A percentile compares a stretch with the other conserved stretches of the same genome.
These are phyloP conservation scores for Rhabdomys pumilio DNA, from an alignment of 2,797 vertebrate genomes.

Conservation along the genomic window DNA sequence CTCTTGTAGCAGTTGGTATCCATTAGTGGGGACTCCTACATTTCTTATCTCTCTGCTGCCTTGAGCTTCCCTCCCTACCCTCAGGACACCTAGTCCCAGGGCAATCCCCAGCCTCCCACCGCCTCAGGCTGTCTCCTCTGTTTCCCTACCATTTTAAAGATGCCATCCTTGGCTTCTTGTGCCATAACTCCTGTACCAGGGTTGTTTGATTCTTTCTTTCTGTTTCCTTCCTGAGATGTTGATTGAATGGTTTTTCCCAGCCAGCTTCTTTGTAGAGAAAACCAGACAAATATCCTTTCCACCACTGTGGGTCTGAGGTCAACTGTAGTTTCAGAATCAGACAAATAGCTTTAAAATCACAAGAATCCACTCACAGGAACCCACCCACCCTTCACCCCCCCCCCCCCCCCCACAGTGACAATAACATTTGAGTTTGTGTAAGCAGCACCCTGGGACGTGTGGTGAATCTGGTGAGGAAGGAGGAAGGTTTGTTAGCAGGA, in stretches of 20 bases:
- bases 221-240: neutral
- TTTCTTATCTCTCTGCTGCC: constrained; percentile 13
- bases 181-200: neutral
- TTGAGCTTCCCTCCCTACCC: too few relatives aligned
- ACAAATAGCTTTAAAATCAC: neutral
- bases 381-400: too few relatives aligned
- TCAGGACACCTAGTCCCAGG: neutral
- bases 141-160: neutral
- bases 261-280: constrained; percentile 2
- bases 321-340: neutral
- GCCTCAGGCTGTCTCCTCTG: too few relatives aligned
- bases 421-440: neutral
- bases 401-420: neutral
- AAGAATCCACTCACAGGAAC: neutral
- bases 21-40: neutral
- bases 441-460: too few relatives aligned
- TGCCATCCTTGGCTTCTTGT: neutral
- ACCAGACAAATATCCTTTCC: neutral
- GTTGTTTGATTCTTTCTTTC: neutral
- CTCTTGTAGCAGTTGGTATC: neutral
- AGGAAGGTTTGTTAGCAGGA: neutral
- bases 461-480: neutral
- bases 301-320: neutral
- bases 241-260: constrained; percentile 30
- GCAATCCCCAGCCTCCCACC: too few relatives aligned